phyloP scores from a whole-genome alignment of 2,113 vertebrate species.

The Indri indri region DNA sequence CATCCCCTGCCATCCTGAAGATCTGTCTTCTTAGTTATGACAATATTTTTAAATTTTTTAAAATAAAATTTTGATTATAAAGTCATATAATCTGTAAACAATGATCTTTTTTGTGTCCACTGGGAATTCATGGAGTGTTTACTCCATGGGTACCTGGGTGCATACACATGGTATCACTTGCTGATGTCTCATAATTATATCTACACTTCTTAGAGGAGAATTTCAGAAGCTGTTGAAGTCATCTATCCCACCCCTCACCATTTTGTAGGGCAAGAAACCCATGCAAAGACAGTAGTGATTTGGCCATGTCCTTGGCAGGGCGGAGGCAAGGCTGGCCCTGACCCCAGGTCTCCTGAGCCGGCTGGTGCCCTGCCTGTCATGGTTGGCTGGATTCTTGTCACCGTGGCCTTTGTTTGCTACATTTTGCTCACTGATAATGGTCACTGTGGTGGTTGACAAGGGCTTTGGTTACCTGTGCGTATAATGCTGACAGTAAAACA shows the following conservation, averaged over 20 bases:
- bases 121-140: not conserved
- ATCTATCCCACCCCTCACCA: not conserved
- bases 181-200: not conserved
- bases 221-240: not conserved
- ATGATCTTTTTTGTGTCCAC: not conserved
- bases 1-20: not conserved
- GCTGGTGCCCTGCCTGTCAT: not conserved
- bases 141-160: not conserved
- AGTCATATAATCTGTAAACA: not conserved
- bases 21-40: not conserved
- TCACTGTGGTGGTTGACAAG: not conserved
- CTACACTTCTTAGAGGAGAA: not conserved
- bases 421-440: not conserved
- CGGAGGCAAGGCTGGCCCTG: not conserved
- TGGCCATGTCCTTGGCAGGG: fast-evolving
- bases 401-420: not conserved
- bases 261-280: no score
- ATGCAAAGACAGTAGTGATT: no score
- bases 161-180: no score
- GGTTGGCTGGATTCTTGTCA: no score
- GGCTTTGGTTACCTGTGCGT: not conserved
- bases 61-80: not conserved
- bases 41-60: not conserved
- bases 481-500: no score
- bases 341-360: not conserved